Evolutionary conservation across 2,888 invertebrate species (phyloP), one percentile per base, ranked within the genome.

Genomic region (Catocala nupta): DNA sequence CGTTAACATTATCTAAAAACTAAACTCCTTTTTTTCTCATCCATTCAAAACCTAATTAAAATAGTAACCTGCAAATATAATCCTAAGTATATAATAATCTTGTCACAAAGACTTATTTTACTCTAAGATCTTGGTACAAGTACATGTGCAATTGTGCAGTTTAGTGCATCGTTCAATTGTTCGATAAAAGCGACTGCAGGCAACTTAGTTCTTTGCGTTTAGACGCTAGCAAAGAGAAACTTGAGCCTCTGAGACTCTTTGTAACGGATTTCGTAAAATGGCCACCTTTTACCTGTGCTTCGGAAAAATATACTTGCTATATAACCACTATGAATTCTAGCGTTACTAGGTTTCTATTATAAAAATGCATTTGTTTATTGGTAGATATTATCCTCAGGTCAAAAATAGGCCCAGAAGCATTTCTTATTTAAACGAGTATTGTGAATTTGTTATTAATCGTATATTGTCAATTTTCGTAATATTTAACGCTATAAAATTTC

Each of bases 181-280:
- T 81, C 79, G 77, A 83, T 82, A 86, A 83, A 83, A 71, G 77
- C 81, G 78, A 80, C 82, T 84, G 75, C 75, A 79, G 78, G 77
- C 80, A 82, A 82, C 79, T 73, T 73, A 81, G 78, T 83, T 81
- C 80, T 84, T 83, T 80, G 72, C 78, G 78, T 82, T 78, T 79
- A 80, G 75, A 64, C 67, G 67, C 78, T 77, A 70, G 77, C 73
- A 79, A 75, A 80, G 77, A 83, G 81, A 80, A 86, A 86, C 83
- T 85, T 81, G 79, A 82, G 72, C 79, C 79, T 64, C 73, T 75
- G 79, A 78, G 80, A 80, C 77, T 80, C 83, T 85, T 84, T 83
- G 84, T 82, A 82, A 81, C 81, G 78, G 78, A 76, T 82, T 82
- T 81, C 79, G 75, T 77, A 78, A 77, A 83, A 79, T 81, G 73